phyloP scores from a whole-genome alignment of 1,140 invertebrate genomes.

The Atta texana region DNA sequence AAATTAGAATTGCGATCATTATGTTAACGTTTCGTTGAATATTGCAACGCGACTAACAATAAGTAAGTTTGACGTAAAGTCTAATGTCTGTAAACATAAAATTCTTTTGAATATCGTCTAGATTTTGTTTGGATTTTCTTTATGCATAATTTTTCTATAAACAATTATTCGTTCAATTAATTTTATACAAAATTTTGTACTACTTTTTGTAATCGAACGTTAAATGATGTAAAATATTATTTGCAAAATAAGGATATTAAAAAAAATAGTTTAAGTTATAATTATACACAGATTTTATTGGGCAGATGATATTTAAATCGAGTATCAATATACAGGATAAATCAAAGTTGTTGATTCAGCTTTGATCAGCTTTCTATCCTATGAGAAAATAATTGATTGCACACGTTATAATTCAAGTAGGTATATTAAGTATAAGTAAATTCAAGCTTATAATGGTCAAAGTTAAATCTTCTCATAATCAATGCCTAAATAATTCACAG shows the following conservation, averaged over 20 bases:
- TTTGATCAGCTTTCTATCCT: too few species aligned
- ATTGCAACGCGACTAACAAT: not conserved
- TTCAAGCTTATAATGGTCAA: too few species aligned
- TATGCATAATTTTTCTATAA: not conserved
- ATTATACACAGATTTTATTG: not conserved
- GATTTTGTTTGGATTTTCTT: not conserved
- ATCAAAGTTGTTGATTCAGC: too few species aligned
- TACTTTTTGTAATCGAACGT: not conserved
- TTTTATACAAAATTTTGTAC: not conserved
- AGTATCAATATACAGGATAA: not conserved
- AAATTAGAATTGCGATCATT: not conserved
- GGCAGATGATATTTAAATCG: not conserved
- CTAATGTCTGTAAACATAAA: not conserved
- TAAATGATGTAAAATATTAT: not conserved
- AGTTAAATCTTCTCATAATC: too few species aligned
- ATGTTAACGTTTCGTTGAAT: conserved; percentile 9
- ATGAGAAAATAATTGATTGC: too few species aligned
- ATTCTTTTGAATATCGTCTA: not conserved
- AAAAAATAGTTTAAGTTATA: not conserved
- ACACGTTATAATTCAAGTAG: too few species aligned
- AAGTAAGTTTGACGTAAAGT: not conserved
- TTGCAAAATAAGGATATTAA: not conserved
- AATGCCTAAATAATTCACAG: too few species aligned
- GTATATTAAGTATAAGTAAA: too few species aligned
- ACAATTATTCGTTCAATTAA: not conserved